Evolutionary conservation across 1,140 invertebrate genomes (phyloP), one percentile per base, ranked within the genome.

Genomic region (Calycopis cecrops): DNA sequence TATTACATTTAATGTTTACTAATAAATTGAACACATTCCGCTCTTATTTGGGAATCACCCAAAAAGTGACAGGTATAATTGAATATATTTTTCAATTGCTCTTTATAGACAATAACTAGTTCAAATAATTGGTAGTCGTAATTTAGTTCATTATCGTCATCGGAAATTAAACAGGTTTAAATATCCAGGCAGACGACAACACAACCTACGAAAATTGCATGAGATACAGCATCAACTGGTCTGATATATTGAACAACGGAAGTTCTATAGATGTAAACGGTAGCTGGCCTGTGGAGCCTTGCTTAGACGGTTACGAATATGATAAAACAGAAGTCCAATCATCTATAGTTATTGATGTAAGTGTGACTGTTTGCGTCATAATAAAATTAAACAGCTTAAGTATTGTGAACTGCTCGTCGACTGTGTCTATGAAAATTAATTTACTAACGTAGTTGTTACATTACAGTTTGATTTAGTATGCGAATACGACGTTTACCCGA

Each of bases 401-500:
- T 42, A 16, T 35, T 7, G 50, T 51, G 11, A 12, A 28, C 21
- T 55, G 14, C 47, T 52, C 18, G 14, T 55, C 18, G 44, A 48
- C 17, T 28, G 2, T 6, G 21, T 28, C 6, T 28, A 3, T 28
- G 21, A 28, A 28, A 28, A 28, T 3, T 28, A 28, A 28, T 28
- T 28, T 28, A 28, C 21, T 28, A 28, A 28, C 21, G 6, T 28
- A 42, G 35, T 62, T 62, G 52, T 57, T 51, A 38, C 58, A 17
- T 79, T 91, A 68, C 85, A 96, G 95, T 96, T 95, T 77, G 91
- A 96, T 89, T 88, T 96, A 65, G 95, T 97, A 35, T 97, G 95
- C 73, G 92, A 94, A 58, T 90, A 91, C 59, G 92, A 92, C 59
- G 95, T 96, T 65, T 96, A 95, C 83, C 95, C 95, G 4, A 96